phyloP scores from a whole-genome alignment of 2,888 invertebrate genomes.

The Phrixothrix hirtus region DNA sequence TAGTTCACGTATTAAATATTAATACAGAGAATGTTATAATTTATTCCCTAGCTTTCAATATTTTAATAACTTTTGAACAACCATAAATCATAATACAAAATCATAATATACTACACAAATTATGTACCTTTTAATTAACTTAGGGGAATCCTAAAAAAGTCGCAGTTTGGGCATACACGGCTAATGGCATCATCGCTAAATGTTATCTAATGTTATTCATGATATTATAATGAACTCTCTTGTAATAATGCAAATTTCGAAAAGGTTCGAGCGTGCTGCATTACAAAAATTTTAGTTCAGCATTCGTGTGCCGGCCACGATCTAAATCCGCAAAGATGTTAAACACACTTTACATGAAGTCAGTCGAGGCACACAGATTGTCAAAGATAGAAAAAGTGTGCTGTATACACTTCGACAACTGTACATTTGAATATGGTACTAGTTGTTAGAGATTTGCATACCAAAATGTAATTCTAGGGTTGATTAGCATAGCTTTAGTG shows the following conservation, averaged over 20 bases:
- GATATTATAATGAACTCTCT: background rate
- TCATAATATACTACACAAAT: background rate
- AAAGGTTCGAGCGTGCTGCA: constrained; percentile 11
- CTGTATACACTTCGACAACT: constrained; percentile 21
- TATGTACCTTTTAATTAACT: background rate
- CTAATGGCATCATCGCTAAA: no score
- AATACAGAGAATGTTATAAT: constrained; percentile 24
- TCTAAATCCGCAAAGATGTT: constrained; percentile 23
- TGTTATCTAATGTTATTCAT: background rate
- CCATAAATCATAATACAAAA: constrained; percentile 16
- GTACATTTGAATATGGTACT: constrained; percentile 23
- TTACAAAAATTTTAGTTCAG: constrained; percentile 12
- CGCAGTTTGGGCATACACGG: no score
- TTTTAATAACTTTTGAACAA: constrained; percentile 26
- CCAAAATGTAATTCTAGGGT: constrained; percentile 22
- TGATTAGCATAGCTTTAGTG: constrained; percentile 29
- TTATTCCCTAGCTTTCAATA: constrained; percentile 26
- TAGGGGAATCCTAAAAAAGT: no score
- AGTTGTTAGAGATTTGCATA: constrained; percentile 25
- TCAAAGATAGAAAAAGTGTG: constrained; percentile 8
- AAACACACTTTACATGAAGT: constrained; percentile 15
- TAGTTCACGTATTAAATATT: constrained; percentile 25
- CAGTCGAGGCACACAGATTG: constrained; percentile 3
- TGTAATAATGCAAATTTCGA: constrained; percentile 4
- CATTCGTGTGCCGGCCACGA: constrained; percentile 24